Evolutionary conservation across 2,113 vertebrate genomes (phyloP), one percentile per base, ranked within the genome.

Genomic region (Megalops atlanticus): DNA sequence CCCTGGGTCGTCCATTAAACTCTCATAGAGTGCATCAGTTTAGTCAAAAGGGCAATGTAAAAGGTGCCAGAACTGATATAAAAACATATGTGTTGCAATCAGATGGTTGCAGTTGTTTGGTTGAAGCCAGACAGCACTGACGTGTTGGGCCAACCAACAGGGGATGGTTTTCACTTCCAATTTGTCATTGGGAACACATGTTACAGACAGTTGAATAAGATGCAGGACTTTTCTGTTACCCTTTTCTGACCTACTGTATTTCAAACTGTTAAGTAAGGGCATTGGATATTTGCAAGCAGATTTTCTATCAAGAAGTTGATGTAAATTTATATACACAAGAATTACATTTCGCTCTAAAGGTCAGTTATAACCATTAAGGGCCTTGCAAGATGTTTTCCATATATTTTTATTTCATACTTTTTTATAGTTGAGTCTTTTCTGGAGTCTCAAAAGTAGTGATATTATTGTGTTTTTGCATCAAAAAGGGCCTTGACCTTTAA

Each of bases 1-100:
- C 64, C 71, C 3, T 18, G 43, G 10, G 36, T 16, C 35, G 79
- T 78, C 82, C 83, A n/a, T 16, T 86, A 38, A n/a, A 38, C 80
- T 73, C 82, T 36, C 71, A 83, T 54, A 74, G 74, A 77, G 76
- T 41, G 76, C 12, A 80, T 84, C 77, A 80, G 15, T 74, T 83
- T 0, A 38, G 40, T 47, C 8, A 47, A 73, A 80, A 69, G 76
- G 27, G 33, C n/a, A 45, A 78, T 58, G 69, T 71, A 68, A 81
- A 38, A 80, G 69, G 80, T 76, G 79, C 43, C 82, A 40, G 49
- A 80, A 77, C 68, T 78, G 85, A 81, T 76, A 54, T 64, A 0
- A 21, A 16, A 41, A 76, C 49, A 0, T 36, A 54, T 75, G 74
- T 45, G 76, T 36, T 0, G 0, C 0, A 47, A 68, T 0, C 45